Base-by-base conservation (phyloP, 1,140 invertebrate species). In the Patella vulgata region DNA sequence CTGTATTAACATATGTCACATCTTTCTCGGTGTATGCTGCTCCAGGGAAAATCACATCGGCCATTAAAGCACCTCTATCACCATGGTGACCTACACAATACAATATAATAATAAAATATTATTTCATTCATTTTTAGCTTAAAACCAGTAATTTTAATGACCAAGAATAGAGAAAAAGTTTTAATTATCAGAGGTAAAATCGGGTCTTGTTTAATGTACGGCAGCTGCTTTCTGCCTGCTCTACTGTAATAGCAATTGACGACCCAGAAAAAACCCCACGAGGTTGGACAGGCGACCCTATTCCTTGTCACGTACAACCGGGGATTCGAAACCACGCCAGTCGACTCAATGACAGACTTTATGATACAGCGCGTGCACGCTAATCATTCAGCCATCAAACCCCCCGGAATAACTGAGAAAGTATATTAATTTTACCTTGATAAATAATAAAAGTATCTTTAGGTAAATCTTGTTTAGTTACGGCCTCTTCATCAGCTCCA, bases 1-100 rank as follows among this genome's bases (percentile, higher is more conserved):
- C 97, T 0, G 93, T 98, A 84, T 99, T 99, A 0, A 98, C 95
- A 85, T 96, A 99, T 17, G 92, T 98, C 9, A 88, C 95, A 82
- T 95, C 91, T 85, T 99, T 99, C 87, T 99, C 97, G 1, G 97
- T 99, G 81, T 98, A 99, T 0, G 97, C 96, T n/a, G 95, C 94
- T 58, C 82, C 97, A 21, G 97, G 96, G 3, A 99, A 86, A 60
- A 99, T 88, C 19, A 94, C 89, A 85, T 99, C 97, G 59, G 97
- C 96, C 65, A 96, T 92, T 53, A 89, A 84, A 12, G 97, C 97
- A 65, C 97, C 97, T 65, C 85, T 87, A 84, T 99, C 97, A 54
- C 97, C 97, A 86, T 98, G 97, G 86, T 97, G 96, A 54, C 97
- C 95, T 93, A 53, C 8, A 66, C 2, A 55, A 54, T 1, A 48